Evolutionary conservation across 1,140 invertebrate genomes (phyloP), one percentile per base, ranked within the genome.

Genomic region (Tetramorium parvispinum): DNA sequence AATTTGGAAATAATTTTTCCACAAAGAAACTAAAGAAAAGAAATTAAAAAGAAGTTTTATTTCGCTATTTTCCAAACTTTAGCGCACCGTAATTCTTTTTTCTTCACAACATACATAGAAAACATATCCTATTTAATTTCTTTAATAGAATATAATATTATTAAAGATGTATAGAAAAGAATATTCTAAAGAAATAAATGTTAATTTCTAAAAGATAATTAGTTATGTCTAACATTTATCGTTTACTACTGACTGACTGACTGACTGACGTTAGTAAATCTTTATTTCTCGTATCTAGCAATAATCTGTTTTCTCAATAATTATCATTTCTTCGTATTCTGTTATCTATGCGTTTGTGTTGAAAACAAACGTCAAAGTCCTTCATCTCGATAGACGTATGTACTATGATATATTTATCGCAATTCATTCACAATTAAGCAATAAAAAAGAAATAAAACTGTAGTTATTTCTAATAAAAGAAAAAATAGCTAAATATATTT

Each of bases 271-370:
- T 75, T 75, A 57, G n/a, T 57, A 75, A 55, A 66, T n/a, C 10
- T 37, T 53, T 70, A 27, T 61, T 37, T 46, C 27, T 24, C 1
- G 8, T 8, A 61, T 43, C 3, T 59, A 43, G 27, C 40, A 53
- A 70, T 43, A 73, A 73, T 73, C 7, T 82, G 8, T 71, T 82
- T 83, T 46, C 46, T n/a, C 10, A 43, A 46, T 51, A 71, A 43
- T n/a, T 57, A 46, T 82, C 24, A 82, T 73, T 70, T 81, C 63
- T 16, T 79, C 24, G 18, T 75, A 61, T 13, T 61, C 43, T 24
- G 21, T 49, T 75, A 82, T 83, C 68, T 75, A 13, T 53, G 16
- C 51, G 40, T 43, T 43, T 43, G 40, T 43, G 40, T 43, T 10
- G 10, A 40, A 40, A 68, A 49, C 40, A 79, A 68, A 79, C 18